Conservation (phyloP, 2,113 vertebrate genomes). For the Actinemys pallida region DNA sequence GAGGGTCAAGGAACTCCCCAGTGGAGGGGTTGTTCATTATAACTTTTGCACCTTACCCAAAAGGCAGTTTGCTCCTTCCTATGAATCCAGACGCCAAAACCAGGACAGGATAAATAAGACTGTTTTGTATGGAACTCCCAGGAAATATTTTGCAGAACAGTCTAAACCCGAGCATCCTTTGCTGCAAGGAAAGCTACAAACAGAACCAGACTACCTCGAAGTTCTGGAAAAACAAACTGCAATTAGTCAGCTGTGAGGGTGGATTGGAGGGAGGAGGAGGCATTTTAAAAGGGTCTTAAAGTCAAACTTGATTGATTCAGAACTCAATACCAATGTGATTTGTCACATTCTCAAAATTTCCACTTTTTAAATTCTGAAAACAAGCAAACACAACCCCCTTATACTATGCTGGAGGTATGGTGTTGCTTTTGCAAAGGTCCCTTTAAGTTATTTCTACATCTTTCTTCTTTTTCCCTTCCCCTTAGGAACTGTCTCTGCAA, state of each 20-base stretch:
- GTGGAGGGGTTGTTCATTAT: conserved; percentile 88
- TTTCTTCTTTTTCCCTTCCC: conserved; percentile 45
- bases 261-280: conserved; percentile 6
- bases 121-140: conserved; percentile 95
- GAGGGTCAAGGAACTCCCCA: conserved; percentile 91
- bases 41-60: conserved; percentile 99
- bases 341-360: conserved; percentile 37
- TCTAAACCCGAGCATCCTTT: conserved; percentile 91
- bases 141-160: conserved; percentile 93
- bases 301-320: conserved; percentile 30
- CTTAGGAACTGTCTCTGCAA: conserved; percentile 63
- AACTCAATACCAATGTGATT: conserved; percentile 47
- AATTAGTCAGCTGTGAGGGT: conserved; percentile 87
- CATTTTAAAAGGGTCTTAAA: conserved; percentile 45
- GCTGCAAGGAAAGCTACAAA: conserved; percentile 93
- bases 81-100: conserved; percentile 90
- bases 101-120: conserved; percentile 96
- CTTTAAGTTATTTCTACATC: conserved; percentile 76
- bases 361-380: conserved; percentile 33
- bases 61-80: conserved; percentile 92
- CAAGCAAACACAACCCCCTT: conserved; percentile 27
- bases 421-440: conserved; percentile 46
- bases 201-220: conserved; percentile 99
- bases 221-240: conserved; percentile 99
- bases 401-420: conserved; percentile 17